These are phyloP conservation scores for Xiphophorus hellerii DNA, from an alignment of 2,113 vertebrate species.

Conservation along the genomic window DNA sequence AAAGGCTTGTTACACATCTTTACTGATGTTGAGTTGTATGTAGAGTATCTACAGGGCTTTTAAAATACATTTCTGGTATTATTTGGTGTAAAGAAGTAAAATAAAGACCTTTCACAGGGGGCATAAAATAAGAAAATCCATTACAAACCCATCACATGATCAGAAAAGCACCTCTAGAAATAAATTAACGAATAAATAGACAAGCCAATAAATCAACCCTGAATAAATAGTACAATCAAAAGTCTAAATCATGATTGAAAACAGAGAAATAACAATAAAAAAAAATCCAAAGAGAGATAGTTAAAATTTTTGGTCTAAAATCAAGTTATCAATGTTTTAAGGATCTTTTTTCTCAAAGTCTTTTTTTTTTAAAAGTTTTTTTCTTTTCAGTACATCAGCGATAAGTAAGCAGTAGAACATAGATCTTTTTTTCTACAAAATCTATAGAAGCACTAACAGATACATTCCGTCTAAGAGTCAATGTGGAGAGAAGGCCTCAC, in stretches of 20 bases:
- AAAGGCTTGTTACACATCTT: not conserved
- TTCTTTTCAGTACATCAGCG: conserved; percentile 83
- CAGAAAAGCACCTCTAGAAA: conserved; percentile 68
- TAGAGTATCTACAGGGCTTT: not conserved
- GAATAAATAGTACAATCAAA: conserved; percentile 82
- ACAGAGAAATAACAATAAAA: conserved; percentile 24
- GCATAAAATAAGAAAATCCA: conserved; percentile 5
- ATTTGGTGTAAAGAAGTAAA: conserved; percentile 75
- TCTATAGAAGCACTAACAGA: conserved; percentile 87
- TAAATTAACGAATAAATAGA: conserved; percentile 76
- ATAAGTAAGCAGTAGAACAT: conserved; percentile 87
- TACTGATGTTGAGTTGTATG: not conserved
- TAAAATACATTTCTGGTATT: conserved; percentile 67
- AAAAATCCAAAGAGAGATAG: conserved; percentile 80
- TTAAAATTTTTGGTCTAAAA: conserved; percentile 92
- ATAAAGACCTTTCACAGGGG: conserved; percentile 43
- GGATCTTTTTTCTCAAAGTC: conserved; percentile 78
- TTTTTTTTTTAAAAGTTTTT: conserved; percentile 72
- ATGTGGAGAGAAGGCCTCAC: conserved; percentile 73
- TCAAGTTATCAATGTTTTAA: conserved; percentile 85
- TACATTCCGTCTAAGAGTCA: conserved; percentile 87
- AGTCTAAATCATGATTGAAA: conserved; percentile 67
- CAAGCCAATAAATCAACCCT: conserved; percentile 60
- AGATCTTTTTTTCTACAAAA: conserved; percentile 87
- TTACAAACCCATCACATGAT: conserved; percentile 53